Conservation (phyloP, 2,888 invertebrate species). For the Cybosia mesomella region DNA sequence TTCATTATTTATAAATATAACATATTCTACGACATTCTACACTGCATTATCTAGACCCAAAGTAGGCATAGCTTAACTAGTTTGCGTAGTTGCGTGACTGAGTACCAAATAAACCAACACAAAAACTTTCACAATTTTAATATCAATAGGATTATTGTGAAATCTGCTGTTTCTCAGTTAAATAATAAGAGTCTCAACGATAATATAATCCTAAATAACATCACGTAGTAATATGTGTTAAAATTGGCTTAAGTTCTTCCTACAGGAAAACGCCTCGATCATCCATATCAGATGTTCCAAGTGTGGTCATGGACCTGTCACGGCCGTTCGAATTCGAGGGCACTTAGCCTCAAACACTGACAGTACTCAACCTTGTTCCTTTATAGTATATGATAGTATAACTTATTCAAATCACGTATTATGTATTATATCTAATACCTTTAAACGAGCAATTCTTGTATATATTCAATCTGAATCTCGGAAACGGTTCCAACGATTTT, state of each 20-base stretch:
- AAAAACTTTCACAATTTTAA: neutral
- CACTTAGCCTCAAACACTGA: slow-evolving; percentile 45
- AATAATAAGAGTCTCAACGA: neutral
- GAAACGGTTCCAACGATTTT: too few species aligned
- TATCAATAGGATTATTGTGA: neutral
- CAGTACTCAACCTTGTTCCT: slow-evolving; percentile 60
- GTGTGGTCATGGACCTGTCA: slow-evolving; percentile 64
- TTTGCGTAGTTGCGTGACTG: neutral
- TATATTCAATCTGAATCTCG: too few species aligned
- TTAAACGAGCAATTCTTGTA: too few species aligned
- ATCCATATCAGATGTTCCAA: slow-evolving; percentile 54
- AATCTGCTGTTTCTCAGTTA: neutral
- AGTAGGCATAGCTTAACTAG: too few species aligned
- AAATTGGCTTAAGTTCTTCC: slow-evolving; percentile 29
- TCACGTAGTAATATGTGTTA: neutral
- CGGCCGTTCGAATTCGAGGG: slow-evolving; percentile 70
- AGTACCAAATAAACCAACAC: neutral
- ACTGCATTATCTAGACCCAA: too few species aligned
- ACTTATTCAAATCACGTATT: slow-evolving; percentile 57
- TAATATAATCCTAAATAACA: neutral
- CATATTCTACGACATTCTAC: too few species aligned
- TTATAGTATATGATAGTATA: slow-evolving; percentile 55
- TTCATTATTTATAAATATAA: too few species aligned
- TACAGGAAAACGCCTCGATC: slow-evolving; percentile 58
- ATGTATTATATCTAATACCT: too few species aligned